Conservation (phyloP, 2,888 invertebrate species). For the Thalpophila matura region DNA sequence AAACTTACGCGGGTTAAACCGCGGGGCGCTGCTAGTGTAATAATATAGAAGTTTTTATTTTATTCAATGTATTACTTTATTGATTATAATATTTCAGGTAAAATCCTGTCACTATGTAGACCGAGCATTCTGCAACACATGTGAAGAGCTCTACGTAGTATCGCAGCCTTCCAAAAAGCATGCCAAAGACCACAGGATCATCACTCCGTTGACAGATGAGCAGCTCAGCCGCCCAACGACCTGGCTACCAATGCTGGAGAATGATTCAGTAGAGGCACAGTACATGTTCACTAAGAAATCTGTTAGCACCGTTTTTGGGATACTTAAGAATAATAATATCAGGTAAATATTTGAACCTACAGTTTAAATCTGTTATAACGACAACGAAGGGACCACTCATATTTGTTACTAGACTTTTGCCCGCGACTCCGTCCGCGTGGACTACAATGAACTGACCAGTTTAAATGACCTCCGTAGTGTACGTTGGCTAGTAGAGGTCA, state of each 20-base stretch:
- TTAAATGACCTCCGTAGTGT: no score
- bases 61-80: neutral
- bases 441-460: no score
- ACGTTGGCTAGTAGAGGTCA: no score
- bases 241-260: constrained; percentile 93
- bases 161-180: constrained; percentile 85
- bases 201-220: constrained; percentile 89
- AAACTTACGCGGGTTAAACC: no score
- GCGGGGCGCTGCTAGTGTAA: no score
- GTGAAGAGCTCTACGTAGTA: constrained; percentile 89
- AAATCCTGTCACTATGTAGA: constrained; percentile 81
- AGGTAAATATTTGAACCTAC: constrained; percentile 85
- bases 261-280: constrained; percentile 96
- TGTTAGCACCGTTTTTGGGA: constrained; percentile 91
- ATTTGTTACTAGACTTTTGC: no score
- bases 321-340: constrained; percentile 91
- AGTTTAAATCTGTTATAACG: no score
- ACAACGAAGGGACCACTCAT: no score
- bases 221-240: constrained; percentile 92
- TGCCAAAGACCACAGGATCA: constrained; percentile 89
- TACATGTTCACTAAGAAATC: constrained; percentile 95
- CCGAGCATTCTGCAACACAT: constrained; percentile 92
- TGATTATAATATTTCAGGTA: constrained; percentile 81
- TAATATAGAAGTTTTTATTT: neutral
- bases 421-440: no score